These are phyloP conservation scores for Spinibarbus caldwelli DNA, from an alignment of 2,797 vertebrate species.

Conservation along the genomic window DNA sequence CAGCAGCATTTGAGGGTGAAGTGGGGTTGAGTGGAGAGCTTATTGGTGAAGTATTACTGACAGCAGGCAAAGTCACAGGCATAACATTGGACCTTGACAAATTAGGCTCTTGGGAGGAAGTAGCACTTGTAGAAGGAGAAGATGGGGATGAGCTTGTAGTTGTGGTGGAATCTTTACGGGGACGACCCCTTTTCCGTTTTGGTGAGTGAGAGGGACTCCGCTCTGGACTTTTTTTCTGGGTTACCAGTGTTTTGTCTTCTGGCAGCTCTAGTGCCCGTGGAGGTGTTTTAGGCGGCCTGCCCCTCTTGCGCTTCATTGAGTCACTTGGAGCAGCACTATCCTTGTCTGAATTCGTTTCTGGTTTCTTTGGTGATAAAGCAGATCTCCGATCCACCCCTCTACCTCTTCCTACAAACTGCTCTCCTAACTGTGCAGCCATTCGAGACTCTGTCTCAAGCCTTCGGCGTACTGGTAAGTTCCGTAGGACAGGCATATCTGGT, in stretches of 20 bases:
- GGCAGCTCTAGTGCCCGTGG: constrained; percentile 54
- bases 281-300: constrained; percentile 85
- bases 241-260: constrained; percentile 52
- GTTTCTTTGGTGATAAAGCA: constrained; percentile 67
- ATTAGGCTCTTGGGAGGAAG: constrained; percentile 18
- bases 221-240: constrained; percentile 51
- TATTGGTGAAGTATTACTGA: constrained; percentile 28
- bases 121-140: constrained; percentile 11
- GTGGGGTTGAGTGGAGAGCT: constrained; percentile 39
- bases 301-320: constrained; percentile 84
- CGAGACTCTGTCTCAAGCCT: constrained; percentile 84
- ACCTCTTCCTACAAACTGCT: constrained; percentile 74
- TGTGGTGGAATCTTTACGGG: constrained; percentile 79
- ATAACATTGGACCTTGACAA: constrained; percentile 29
- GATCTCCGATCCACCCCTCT: constrained; percentile 69
- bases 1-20: constrained; percentile 57
- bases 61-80: constrained; percentile 33
- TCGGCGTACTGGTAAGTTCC: constrained; percentile 84
- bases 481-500: constrained; percentile 82
- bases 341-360: constrained; percentile 63
- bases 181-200: constrained; percentile 88
- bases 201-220: constrained; percentile 75
- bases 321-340: constrained; percentile 61
- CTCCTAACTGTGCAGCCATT: constrained; percentile 82
- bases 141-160: constrained; percentile 45